These are phyloP conservation scores for Cepaea hortensis DNA, from an alignment of 2,888 invertebrate genomes.

Conservation along the genomic window DNA sequence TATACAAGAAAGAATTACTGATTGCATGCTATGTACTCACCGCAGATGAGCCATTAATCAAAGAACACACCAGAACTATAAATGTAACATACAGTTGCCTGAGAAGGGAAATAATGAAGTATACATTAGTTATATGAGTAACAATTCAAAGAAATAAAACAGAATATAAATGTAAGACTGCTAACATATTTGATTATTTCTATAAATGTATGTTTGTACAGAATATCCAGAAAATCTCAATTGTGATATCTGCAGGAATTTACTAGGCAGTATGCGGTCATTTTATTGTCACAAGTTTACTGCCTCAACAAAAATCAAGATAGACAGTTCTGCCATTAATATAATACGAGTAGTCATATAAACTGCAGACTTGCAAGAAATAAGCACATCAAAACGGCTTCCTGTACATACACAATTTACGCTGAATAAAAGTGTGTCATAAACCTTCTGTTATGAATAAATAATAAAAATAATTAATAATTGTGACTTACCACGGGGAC, in stretches of 20 bases:
- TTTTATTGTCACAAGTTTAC: neutral
- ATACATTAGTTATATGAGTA: neutral
- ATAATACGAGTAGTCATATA: neutral
- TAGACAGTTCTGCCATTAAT: neutral
- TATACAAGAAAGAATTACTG: too few relatives aligned
- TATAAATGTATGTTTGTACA: neutral
- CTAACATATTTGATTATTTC: too few relatives aligned
- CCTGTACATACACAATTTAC: too few relatives aligned
- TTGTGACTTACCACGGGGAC: constrained; percentile 24
- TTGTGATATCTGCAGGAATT: neutral
- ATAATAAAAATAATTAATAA: too few relatives aligned
- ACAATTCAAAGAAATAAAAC: too few relatives aligned
- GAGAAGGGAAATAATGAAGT: neutral
- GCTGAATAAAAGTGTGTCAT: too few relatives aligned
- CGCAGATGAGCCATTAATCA: constrained; percentile 48
- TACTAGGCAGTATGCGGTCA: neutral
- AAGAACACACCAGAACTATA: constrained; percentile 45
- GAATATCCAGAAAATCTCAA: neutral
- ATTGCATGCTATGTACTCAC: constrained; percentile 46
- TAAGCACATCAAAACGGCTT: neutral
- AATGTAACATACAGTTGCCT: constrained; percentile 47
- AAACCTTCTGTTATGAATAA: too few relatives aligned
- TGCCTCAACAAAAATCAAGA: constrained; percentile 11
- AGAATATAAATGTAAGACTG: too few relatives aligned
- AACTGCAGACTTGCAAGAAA: constrained; percentile 19